Base-by-base conservation (phyloP, 1,140 invertebrate genomes). In the Wasmannia auropunctata region DNA sequence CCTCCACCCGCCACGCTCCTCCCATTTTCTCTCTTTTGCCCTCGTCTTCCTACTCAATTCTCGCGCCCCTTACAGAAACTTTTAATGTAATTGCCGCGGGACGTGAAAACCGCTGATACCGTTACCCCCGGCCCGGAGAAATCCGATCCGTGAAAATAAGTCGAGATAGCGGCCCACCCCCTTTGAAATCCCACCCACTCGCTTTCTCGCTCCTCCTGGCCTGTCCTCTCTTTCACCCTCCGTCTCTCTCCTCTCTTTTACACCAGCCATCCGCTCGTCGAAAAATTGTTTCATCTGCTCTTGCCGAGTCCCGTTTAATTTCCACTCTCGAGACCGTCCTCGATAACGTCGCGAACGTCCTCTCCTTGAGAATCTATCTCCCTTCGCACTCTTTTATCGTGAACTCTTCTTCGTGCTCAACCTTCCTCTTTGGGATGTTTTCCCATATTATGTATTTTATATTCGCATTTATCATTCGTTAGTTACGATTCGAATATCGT, bases 21-120 rank as follows among this genome's bases (percentile, higher is more conserved):
- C 58, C 80, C 60, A 85, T 90, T 87, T 76, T 86, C 89, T 72
- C 69, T 87, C 81, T 90, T n/a, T 86, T 86, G 81, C 85, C 77
- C 58, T 77, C 86, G 86, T 89, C 89, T 87, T 79, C 62, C 86
- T 77, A 84, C 86, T 88, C 89, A 70, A 90, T 90, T 90, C 89
- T 88, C 89, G 89, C 88, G 83, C 86, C 88, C 88, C 89, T 90
- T 91, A 91, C 91, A 91, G 90, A 91, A 91, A 91, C 90, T 91
- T 91, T 91, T 91, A 91, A 91, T 91, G 90, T 91, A 91, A 91
- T 91, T 91, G 90, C 90, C 90, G 90, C 88, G 86, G 90, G 90
- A 91, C 90, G 90, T 91, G 90, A 91, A 91, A 91, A 91, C 90
- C 90, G 90, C 90, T 91, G 90, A 91, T 91, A 91, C 90, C 90